Evolutionary conservation across 2,113 vertebrate species (phyloP).

Genomic region (Lepisosteus oculatus): DNA sequence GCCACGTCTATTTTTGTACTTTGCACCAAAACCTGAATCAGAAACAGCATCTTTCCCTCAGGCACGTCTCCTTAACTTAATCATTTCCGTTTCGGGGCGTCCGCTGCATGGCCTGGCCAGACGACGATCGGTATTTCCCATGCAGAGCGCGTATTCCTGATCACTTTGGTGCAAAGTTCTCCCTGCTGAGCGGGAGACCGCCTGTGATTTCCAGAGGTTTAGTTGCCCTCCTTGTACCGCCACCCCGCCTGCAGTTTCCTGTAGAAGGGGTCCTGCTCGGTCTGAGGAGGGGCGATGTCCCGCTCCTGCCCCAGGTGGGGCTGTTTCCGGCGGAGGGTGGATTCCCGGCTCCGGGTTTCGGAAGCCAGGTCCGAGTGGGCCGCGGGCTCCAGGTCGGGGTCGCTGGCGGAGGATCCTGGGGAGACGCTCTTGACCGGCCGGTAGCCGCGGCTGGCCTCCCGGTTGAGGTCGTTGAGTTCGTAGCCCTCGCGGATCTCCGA

Average conservation of each 20-base stretch:
- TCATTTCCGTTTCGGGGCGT: too few species aligned
- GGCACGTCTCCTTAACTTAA: too few species aligned
- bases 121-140: too few species aligned
- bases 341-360: constrained; percentile 63
- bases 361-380: constrained; percentile 59
- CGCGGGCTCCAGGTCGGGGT: constrained; percentile 62
- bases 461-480: constrained; percentile 70
- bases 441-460: constrained; percentile 63
- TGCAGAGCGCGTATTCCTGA: too few species aligned
- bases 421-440: constrained; percentile 63
- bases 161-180: too few species aligned
- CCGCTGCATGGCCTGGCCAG: too few species aligned
- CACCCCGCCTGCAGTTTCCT: constrained; percentile 73
- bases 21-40: neutral
- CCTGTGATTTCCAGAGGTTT: rapidly evolving
- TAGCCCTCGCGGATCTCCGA: constrained; percentile 47
- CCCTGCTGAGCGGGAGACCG: too few species aligned
- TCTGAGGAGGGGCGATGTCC: constrained; percentile 44
- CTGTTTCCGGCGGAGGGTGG: constrained; percentile 76
- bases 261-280: constrained; percentile 77
- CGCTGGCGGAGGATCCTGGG: constrained; percentile 60
- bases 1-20: neutral
- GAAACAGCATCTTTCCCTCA: too few species aligned
- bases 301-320: constrained; percentile 55
- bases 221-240: constrained; percentile 72